Evolutionary conservation across 2,113 vertebrate species (phyloP).

Genomic region (Brachyhypopomus gauderio): DNA sequence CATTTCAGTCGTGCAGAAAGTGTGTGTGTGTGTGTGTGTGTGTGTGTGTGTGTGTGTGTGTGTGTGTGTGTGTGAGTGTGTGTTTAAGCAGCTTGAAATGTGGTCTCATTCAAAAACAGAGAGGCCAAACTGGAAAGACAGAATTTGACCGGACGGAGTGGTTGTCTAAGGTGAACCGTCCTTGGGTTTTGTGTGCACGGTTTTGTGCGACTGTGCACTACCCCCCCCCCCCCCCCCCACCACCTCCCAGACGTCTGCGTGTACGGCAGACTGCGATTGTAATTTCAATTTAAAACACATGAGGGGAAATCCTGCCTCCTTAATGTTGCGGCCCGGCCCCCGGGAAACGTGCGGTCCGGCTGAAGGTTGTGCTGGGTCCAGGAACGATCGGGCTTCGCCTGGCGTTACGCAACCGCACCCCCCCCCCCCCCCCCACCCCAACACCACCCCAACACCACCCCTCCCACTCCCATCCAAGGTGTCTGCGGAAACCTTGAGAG

Average conservation of each 20-base stretch:
- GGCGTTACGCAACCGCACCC: constrained; percentile 73
- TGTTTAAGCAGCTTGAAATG: constrained; percentile 1
- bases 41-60: neutral
- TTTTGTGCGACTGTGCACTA: no score
- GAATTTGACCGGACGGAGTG: no score
- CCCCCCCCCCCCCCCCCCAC: neutral
- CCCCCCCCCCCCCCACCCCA: constrained; percentile 46
- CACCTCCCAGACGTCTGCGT: constrained; percentile 38
- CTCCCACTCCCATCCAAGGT: constrained; percentile 54
- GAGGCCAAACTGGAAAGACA: neutral
- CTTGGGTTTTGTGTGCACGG: no score
- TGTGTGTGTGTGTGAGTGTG: neutral
- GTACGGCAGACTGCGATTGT: constrained; percentile 66
- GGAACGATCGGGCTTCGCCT: constrained; percentile 70
- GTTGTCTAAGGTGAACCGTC: no score
- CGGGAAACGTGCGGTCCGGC: constrained; percentile 73
- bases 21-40: neutral
- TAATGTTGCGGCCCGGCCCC: constrained; percentile 69
- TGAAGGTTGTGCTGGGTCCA: constrained; percentile 73
- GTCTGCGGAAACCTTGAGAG: constrained; percentile 67
- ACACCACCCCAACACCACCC: neutral
- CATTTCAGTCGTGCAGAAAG: neutral
- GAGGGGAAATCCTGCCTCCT: constrained; percentile 72
- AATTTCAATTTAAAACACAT: constrained; percentile 75
- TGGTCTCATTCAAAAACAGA: neutral